Percentiles rank a stretch among this genome's conserved stretches.
Evolutionary conservation across 2,113 vertebrate genomes (phyloP).

Genomic region (Sceloporus tristichus): DNA sequence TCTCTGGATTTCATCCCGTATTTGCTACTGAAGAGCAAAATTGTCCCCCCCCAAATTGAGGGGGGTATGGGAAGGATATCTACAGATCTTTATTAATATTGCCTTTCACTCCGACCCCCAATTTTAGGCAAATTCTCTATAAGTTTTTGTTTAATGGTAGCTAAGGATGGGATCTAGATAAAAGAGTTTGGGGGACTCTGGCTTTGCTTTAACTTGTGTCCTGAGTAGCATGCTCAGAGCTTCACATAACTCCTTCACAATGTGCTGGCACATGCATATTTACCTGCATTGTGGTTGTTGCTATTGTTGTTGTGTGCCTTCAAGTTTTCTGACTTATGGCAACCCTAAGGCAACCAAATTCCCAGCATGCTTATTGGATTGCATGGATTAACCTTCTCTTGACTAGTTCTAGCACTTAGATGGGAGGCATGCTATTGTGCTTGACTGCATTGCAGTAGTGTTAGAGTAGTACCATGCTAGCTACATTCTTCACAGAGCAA

Average conservation of each 20-base stretch:
- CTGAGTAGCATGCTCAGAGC: neutral
- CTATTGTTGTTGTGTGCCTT: neutral
- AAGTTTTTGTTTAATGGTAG: neutral
- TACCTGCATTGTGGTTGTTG: neutral
- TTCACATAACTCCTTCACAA: neutral
- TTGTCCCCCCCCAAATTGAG: too few relatives aligned
- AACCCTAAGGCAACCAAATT: neutral
- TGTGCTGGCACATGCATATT: neutral
- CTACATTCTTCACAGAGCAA: neutral
- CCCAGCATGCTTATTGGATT: neutral
- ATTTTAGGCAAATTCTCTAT: too few relatives aligned
- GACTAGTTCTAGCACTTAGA: neutral
- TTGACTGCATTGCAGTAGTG: neutral
- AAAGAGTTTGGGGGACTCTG: neutral
- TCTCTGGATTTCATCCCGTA: neutral
- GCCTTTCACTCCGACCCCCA: too few relatives aligned
- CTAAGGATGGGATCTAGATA: neutral
- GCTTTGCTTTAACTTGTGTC: neutral
- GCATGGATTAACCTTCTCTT: neutral
- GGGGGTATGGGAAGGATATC: too few relatives aligned
- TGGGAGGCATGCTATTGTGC: neutral
- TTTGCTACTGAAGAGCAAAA: neutral
- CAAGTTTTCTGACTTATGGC: too few relatives aligned
- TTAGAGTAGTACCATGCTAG: neutral
- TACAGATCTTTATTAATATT: too few relatives aligned